A percentile compares a stretch with the other conserved stretches of the same genome.
Evolutionary conservation across 30 jellyfish, hydroid and myxozoan species (phyloP).

Genomic region (Nemopilema nomurai): DNA sequence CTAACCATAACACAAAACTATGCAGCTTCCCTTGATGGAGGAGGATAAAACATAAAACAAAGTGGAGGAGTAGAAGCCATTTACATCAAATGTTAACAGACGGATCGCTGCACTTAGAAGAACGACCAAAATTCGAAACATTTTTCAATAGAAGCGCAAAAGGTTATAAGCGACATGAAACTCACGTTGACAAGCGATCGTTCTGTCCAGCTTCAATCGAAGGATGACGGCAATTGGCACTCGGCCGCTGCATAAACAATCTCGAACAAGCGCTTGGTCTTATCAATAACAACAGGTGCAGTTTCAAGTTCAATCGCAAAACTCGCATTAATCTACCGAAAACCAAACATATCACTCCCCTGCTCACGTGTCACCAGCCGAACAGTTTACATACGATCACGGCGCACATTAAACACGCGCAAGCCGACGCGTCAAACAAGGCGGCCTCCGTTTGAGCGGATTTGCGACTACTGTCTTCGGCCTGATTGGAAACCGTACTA

Average conservation of each 20-base stretch:
- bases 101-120: no score
- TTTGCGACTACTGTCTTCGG: background rate
- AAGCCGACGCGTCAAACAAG: background rate
- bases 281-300: background rate
- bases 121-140: no score
- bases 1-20: no score
- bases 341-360: background rate
- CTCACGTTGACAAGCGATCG: background rate
- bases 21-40: no score
- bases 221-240: background rate
- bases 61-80: no score
- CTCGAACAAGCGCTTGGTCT: background rate
- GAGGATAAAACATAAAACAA: no score
- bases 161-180: background rate
- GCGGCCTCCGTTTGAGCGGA: background rate
- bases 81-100: no score
- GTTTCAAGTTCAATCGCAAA: background rate
- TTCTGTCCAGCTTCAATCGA: background rate
- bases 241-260: background rate
- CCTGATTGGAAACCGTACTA: background rate
- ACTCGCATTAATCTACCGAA: background rate
- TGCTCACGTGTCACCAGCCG: background rate
- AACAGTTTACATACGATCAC: background rate
- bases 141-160: no score
- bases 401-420: background rate